Base-by-base conservation (phyloP, 2,888 invertebrate genomes). In the Lordiphosa andalusiaca region DNA sequence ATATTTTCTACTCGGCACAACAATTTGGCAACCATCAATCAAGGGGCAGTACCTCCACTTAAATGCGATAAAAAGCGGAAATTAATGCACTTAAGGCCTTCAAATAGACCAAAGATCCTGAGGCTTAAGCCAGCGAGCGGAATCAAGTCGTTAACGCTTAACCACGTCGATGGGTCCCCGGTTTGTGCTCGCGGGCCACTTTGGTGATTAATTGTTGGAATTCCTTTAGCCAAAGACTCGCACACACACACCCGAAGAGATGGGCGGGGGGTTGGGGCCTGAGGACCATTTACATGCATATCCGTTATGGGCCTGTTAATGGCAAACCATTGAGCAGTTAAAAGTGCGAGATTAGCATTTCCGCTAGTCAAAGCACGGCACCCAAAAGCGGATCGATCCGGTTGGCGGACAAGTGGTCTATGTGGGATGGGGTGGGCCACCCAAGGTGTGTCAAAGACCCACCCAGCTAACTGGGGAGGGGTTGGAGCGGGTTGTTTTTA, bases 141-240 rank as follows among this genome's bases (percentile, higher is more conserved):
- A 49, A 64, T 73, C 67, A 61, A 63, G 74, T 73, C 61, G 42
- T 69, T 55, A 71, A 53, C 56, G 55, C 44, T 46, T 53, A 33
- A 35, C 59, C 42, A 42, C 59, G 58, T 62, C 19, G 47, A 35
- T 23, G 42, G 38, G 61, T 47, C 2, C 19, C 25, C 41, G 36
- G 36, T 36, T 35, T n/a, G 1, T 55, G 70, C 67, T 70, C 61
- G 67, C 68, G 68, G 74, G 71, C 72, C 83, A 83, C 77, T 84
- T 69, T 52, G 53, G 71, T 86, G 85, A 85, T 86, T 86, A 86
- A 86, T 86, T 86, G 80, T 69, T 61, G 67, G 69, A 71, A 81
- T 74, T 75, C 68, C 75, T 59, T 58, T 58, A 56, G 63, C 36
- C 36, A 36, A 37, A 25, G 23, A 21, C 19, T 19, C 35, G 21